Evolutionary conservation across 2,888 invertebrate genomes (phyloP).

Genomic region (Drosophila mercatorum): DNA sequence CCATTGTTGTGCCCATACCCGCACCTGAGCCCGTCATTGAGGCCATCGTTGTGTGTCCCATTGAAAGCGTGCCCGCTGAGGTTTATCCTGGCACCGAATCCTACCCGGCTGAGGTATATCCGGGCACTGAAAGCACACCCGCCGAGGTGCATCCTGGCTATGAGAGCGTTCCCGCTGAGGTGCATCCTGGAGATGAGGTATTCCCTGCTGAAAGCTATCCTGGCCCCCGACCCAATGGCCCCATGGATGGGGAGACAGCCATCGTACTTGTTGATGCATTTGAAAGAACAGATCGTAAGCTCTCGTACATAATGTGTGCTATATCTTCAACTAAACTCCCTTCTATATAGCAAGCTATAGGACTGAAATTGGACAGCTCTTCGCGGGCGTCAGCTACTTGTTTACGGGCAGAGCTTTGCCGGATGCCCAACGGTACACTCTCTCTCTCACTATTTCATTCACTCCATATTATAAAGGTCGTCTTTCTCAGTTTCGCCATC

Average conservation of each 20-base stretch:
- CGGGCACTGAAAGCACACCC: conserved; percentile 16
- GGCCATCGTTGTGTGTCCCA: background rate
- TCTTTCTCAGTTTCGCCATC: conserved; percentile 79
- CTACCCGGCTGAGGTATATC: conserved; percentile 16
- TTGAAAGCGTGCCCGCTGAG: conserved; percentile 16
- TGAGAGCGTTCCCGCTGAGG: conserved; percentile 14
- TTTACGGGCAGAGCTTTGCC: conserved; percentile 73
- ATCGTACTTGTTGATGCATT: conserved; percentile 12
- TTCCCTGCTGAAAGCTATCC: conserved; percentile 2
- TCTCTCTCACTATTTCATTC: background rate
- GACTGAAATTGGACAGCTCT: conserved; percentile 67
- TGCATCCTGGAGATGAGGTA: conserved; percentile 12
- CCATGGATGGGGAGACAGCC: conserved; percentile 16
- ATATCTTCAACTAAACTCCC: background rate
- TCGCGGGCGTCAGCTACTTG: conserved; percentile 81
- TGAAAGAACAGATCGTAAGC: background rate
- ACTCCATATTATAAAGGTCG: background rate
- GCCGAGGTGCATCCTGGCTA: conserved; percentile 22
- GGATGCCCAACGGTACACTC: conserved; percentile 80
- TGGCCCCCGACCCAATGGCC: background rate
- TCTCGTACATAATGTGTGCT: background rate
- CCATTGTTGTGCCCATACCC: conserved; percentile 90
- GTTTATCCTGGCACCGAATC: conserved; percentile 10
- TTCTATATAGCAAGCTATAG: background rate
- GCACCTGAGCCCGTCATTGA: conserved; percentile 85